Evolutionary conservation across 2,797 vertebrate species (phyloP), one percentile per base, ranked within the genome.

Genomic region (Phoebastria nigripes): DNA sequence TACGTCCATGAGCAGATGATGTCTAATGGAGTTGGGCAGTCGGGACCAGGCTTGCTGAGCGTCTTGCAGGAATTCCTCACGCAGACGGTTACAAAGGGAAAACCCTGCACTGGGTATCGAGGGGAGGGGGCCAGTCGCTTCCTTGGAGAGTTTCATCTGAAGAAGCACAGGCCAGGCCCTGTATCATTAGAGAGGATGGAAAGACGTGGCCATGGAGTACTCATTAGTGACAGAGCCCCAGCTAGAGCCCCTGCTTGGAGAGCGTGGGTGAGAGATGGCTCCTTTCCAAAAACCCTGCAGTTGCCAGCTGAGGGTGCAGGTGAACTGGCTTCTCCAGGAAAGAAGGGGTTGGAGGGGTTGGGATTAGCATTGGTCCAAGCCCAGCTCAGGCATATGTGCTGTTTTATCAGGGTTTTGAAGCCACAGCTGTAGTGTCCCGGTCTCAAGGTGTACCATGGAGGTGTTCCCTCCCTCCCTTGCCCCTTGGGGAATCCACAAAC

Each of bases 11-110:
- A 79, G 65, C 91, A 94, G 82, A 93, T 89, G 82, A 89, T 95
- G 92, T 93, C 91, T 91, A 73, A 92, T 92, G 94, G 96, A 96
- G 82, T 74, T 92, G 92, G 85, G 94, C 94, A 95, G 82, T 56
- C 69, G 15, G 97, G 59, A 76, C 76, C 61, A 74, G 66, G 79
- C 69, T 90, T 90, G 70, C 62, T n/a, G 0, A 87, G 47, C 46
- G 12, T 85, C 74, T 81, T 87, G 90, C 73, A 62, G 89, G 91
- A 73, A 76, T 96, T 96, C 82, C 94, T 96, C 82, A 73, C 4
- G 8, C 81, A 89, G 80, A 89, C 2, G 3, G 52, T 52, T 74
- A 15, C 1, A 0, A 46, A 58, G 55, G 46, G 46, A 35, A 89
- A 89, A 24, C 42, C 24, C 49, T 46, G 24, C 3, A 0, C 47